Evolutionary conservation across 2,113 vertebrate species (phyloP), one percentile per base, ranked within the genome.

Genomic region (Tachuris rubrigastra): DNA sequence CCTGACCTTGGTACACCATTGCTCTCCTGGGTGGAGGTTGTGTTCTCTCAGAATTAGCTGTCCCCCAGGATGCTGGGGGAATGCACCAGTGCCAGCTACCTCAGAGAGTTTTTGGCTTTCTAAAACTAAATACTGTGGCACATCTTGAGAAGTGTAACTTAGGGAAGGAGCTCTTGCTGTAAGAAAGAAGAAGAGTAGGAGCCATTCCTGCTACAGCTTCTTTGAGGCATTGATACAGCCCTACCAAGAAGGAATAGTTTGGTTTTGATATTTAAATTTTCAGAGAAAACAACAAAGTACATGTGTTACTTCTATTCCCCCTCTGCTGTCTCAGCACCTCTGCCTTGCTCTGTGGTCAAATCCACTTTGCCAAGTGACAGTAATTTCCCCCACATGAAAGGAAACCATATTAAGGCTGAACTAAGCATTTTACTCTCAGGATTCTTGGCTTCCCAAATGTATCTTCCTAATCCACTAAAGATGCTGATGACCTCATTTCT

Each of bases 321-420:
- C 1, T 72, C 44, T 74, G 80, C 86, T 94, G 80, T 49, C 89
- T 95, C 94, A 95, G 81, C 91, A 94, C 44, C 66, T 87, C 89
- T 72, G 22, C n/a, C 25, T 56, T 82, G 68, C n/a, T 93, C 77
- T 5, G 4, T 66, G 87, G 84, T 77, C 73, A 89, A 67, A 89
- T 85, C 56, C 28, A 20, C 94, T 90, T 74, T 88, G 65, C 68
- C 56, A 87, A 86, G 47, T 44, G 68, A 81, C 83, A 41, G 73
- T 39, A 78, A 92, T 72, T 93, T 77, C 53, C 39, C 65, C 49
- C 66, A 93, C 68, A 67, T 62, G 90, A 77, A 88, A 90, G 75
- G 31, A 81, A 88, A 63, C 31, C 78, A 20, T n/a, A 17, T 88
- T 81, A 85, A 68, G 53, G 85, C 79, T 73, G 72, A 86, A 65